Percentiles rank a stretch among this genome's conserved stretches.
phyloP scores from a whole-genome alignment of 2,113 vertebrate genomes.

The Gymnarchus niloticus region DNA sequence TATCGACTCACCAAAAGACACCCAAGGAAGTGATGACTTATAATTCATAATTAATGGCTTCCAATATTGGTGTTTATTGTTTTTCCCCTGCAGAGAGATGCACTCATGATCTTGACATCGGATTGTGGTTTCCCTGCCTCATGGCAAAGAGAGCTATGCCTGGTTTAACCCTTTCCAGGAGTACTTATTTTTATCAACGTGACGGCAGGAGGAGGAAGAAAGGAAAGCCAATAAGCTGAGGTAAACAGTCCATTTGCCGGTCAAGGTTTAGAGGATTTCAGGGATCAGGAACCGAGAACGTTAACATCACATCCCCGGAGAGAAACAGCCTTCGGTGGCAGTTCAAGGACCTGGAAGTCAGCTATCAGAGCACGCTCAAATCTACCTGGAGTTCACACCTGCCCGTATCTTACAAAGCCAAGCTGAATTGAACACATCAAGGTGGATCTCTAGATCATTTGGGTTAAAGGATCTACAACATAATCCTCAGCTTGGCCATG shows the following conservation, averaged over 20 bases:
- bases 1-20: not conserved
- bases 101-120: not conserved
- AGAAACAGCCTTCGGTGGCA: not conserved
- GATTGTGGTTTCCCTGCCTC: not conserved
- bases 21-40: not conserved
- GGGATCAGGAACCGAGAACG: not conserved
- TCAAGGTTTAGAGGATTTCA: not conserved
- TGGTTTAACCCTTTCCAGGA: not conserved
- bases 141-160: not conserved
- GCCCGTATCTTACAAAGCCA: no score
- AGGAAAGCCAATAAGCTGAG: not conserved
- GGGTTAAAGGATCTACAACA: no score
- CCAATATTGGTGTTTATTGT: slow-evolving; percentile 4
- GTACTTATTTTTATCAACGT: not conserved
- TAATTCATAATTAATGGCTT: slow-evolving; percentile 19
- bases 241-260: not conserved
- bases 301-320: not conserved
- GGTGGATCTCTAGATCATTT: no score
- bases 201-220: no score
- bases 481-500: no score
- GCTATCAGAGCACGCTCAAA: not conserved
- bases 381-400: not conserved
- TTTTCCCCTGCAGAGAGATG: not conserved
- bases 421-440: no score
- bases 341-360: slow-evolving; percentile 3